A percentile compares a stretch with the other conserved stretches of the same genome.
These are phyloP conservation scores for Columba guinea DNA, from an alignment of 2,797 vertebrate species.

Conservation along the genomic window DNA sequence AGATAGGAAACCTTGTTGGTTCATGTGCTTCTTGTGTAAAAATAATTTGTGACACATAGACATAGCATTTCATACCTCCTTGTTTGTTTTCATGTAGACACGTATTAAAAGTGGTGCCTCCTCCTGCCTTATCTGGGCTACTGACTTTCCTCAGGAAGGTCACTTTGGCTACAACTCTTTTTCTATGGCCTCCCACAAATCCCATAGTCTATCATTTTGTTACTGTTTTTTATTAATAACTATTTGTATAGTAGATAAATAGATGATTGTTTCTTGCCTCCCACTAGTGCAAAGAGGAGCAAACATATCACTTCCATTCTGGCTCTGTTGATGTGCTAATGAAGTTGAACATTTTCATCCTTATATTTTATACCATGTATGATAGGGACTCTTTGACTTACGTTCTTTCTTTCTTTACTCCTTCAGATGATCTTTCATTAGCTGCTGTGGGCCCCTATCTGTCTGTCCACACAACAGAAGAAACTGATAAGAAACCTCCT, in stretches of 20 bases:
- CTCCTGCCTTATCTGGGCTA: not conserved
- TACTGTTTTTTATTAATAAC: conserved; percentile 3
- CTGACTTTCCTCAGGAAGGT: not conserved
- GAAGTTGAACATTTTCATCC: not conserved
- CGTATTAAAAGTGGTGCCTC: not conserved
- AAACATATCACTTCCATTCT: not conserved
- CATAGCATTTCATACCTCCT: not conserved
- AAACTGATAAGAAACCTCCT: not conserved
- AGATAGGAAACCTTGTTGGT: not conserved
- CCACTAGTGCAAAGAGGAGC: not conserved
- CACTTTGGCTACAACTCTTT: not conserved
- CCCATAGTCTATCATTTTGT: not conserved
- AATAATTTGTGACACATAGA: not conserved
- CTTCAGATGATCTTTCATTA: not conserved
- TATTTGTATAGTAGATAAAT: not conserved
- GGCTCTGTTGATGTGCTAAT: not conserved
- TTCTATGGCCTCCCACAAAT: not conserved
- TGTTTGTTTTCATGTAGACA: not conserved
- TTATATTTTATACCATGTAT: not conserved
- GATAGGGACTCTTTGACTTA: not conserved
- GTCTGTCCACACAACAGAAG: not conserved
- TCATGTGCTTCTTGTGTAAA: not conserved
- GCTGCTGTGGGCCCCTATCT: not conserved
- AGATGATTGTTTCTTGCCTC: not conserved
- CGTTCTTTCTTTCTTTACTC: not conserved